Evolutionary conservation across 2,888 invertebrate species (phyloP).

Genomic region (Bugulina stolonifera): DNA sequence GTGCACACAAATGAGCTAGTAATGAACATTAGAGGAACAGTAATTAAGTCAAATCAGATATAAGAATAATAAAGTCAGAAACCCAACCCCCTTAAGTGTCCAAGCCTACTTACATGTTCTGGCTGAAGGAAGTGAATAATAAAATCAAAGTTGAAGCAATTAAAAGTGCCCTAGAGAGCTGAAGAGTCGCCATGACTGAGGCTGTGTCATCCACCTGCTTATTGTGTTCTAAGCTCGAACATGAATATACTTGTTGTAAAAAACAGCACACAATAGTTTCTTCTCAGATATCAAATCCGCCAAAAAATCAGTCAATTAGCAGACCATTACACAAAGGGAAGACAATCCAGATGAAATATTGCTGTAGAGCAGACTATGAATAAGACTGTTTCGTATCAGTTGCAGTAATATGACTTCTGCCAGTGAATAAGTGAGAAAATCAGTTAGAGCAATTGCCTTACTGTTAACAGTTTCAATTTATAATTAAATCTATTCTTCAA

Average conservation of each 20-base stretch:
- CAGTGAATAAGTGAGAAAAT: background rate
- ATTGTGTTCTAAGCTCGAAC: constrained; percentile 14
- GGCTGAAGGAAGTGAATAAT: constrained; percentile 23
- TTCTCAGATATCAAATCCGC: constrained; percentile 12
- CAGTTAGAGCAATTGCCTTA: background rate
- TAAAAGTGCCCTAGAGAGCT: constrained; percentile 23
- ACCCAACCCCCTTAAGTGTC: constrained; percentile 8
- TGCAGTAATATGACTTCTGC: too few species aligned
- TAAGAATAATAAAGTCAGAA: constrained; percentile 5
- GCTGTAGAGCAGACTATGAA: too few species aligned
- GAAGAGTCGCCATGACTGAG: constrained; percentile 9
- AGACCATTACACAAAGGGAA: too few species aligned
- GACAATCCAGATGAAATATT: too few species aligned
- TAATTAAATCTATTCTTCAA: constrained; percentile 14
- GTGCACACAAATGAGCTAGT: too few species aligned
- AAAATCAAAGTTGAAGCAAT: constrained; percentile 20
- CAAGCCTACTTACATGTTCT: constrained; percentile 1
- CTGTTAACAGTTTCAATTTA: constrained; percentile 6
- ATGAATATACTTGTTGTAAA: constrained; percentile 12
- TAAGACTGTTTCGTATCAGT: too few species aligned
- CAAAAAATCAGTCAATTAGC: constrained; percentile 2
- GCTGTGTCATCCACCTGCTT: background rate
- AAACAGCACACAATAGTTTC: constrained; percentile 2
- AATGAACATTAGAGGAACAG: too few species aligned
- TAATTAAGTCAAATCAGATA: background rate